Evolutionary conservation across 2,113 vertebrate species (phyloP), one percentile per base, ranked within the genome.

Genomic region (Cichladusa arquata): DNA sequence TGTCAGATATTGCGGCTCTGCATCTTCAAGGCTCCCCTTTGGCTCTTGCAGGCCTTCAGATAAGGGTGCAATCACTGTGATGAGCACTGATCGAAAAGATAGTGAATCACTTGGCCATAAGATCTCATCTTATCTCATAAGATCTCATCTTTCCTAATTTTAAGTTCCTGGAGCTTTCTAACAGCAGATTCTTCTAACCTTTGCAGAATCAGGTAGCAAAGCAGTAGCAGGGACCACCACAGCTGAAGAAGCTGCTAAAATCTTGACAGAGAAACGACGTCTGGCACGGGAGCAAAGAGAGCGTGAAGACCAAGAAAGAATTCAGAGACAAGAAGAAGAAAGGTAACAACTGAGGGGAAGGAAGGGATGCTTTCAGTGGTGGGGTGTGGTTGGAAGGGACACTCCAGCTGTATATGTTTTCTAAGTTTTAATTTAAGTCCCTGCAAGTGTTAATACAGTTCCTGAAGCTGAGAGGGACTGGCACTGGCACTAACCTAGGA

Each of bases 271-370:
- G 96, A 99, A 98, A 87, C 98, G 98, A 9, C 98, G 98, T 57
- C 95, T 99, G 83, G 98, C 98, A 85, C 97, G 98, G 26, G 99
- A 99, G 94, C 98, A 99, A 74, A 98, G 98, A 51, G 98, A 99
- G 64, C 97, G 96, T 44, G 98, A 99, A 82, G 98, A 98, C 93
- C 98, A 97, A 91, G 98, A 98, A 73, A 97, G 97, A 93, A 65
- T 98, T 85, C 98, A 98, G 93, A 98, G 94, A 72, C 98, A 98
- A 90, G 98, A 98, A 51, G 98, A 98, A 77, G 98, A 98, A 94
- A 98, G 97, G 99, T 99, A 96, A 97, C 90, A 4, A 1, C 3
- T 36, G 8, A 69, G 86, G 50, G 83, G 20, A 47, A 66, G 40
- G 36, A 53, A 81, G 29, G 58, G 28, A 14, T 86, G n/a, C 23